These are phyloP conservation scores for Nezara viridula DNA, from an alignment of 2,888 invertebrate genomes.

Conservation along the genomic window DNA sequence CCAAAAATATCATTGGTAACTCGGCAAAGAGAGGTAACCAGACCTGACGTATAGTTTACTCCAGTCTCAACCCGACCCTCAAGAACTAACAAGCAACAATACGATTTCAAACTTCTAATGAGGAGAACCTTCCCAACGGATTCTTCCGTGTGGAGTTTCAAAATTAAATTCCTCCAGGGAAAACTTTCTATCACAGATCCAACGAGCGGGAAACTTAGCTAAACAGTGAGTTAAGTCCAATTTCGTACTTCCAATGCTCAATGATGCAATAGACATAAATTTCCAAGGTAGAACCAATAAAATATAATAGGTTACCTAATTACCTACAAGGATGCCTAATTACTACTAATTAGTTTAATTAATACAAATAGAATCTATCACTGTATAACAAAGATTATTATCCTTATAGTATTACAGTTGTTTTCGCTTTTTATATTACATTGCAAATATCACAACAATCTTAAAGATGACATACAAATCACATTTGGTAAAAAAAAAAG, in stretches of 20 bases:
- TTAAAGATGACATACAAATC: too few species aligned
- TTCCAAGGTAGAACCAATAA: neutral
- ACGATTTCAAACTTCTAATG: slow-evolving; percentile 43
- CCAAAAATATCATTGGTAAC: neutral
- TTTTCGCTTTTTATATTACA: too few species aligned
- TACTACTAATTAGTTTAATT: too few species aligned
- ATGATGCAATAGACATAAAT: neutral
- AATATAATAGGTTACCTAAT: neutral
- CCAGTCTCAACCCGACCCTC: neutral
- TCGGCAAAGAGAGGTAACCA: neutral
- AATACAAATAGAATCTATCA: too few species aligned
- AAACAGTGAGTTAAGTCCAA: slow-evolving; percentile 35
- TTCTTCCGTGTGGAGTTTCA: slow-evolving; percentile 36
- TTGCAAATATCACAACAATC: too few species aligned
- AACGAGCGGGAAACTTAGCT: slow-evolving; percentile 3
- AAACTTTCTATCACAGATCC: slow-evolving; percentile 23
- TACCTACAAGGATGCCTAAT: too few species aligned
- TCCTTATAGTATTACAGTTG: too few species aligned
- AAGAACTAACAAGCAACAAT: slow-evolving; percentile 25
- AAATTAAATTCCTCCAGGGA: slow-evolving; percentile 22
- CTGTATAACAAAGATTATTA: too few species aligned
- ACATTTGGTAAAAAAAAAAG: too few species aligned
- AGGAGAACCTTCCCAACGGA: slow-evolving; percentile 2
- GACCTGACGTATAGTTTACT: neutral
- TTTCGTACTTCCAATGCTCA: neutral